A percentile compares a stretch with the other conserved stretches of the same genome.
phyloP scores from a whole-genome alignment of 1,140 invertebrate species.

The Cardiocondyla obscurior region DNA sequence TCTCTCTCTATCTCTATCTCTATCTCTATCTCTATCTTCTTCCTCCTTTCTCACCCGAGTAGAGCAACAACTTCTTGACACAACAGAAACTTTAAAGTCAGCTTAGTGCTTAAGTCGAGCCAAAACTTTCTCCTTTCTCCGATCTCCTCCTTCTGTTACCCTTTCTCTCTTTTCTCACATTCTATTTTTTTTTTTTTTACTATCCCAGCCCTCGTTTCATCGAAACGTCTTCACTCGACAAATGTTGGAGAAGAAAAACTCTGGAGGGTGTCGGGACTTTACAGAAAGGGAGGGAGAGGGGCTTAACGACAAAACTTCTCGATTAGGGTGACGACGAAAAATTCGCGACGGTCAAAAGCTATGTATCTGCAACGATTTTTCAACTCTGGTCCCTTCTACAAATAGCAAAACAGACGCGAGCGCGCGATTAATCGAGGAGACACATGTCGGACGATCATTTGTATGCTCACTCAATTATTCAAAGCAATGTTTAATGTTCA shows the following conservation, averaged over 20 bases:
- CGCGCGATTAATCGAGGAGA: slow-evolving; percentile 23
- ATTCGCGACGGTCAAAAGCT: slow-evolving; percentile 38
- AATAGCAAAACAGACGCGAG: slow-evolving; percentile 5
- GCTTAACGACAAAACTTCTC: slow-evolving; percentile 62
- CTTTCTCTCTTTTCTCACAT: slow-evolving; percentile 3
- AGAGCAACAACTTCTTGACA: slow-evolving; percentile 72
- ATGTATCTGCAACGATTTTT: slow-evolving; percentile 21
- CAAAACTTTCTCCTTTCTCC: slow-evolving; percentile 58
- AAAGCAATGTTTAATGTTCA: slow-evolving; percentile 21
- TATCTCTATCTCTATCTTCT: slow-evolving; percentile 37
- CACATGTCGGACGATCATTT: slow-evolving; percentile 16
- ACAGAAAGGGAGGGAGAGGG: not conserved
- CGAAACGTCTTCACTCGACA: slow-evolving; percentile 43
- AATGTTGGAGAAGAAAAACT: slow-evolving; percentile 35
- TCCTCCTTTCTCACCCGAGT: not conserved
- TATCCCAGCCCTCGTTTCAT: slow-evolving; percentile 20
- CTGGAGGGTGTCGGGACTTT: slow-evolving; percentile 34
- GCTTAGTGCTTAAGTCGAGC: slow-evolving; percentile 69
- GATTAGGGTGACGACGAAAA: slow-evolving; percentile 60
- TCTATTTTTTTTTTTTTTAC: slow-evolving; percentile 53
- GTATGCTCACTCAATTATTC: slow-evolving; percentile 32
- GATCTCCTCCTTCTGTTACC: slow-evolving; percentile 19
- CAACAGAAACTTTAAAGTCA: slow-evolving; percentile 75
- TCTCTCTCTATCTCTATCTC: slow-evolving; percentile 30
- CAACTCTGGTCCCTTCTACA: not conserved